These are phyloP conservation scores for Kobus ellipsiprymnus DNA, from an alignment of 2,113 vertebrate genomes.

Conservation along the genomic window DNA sequence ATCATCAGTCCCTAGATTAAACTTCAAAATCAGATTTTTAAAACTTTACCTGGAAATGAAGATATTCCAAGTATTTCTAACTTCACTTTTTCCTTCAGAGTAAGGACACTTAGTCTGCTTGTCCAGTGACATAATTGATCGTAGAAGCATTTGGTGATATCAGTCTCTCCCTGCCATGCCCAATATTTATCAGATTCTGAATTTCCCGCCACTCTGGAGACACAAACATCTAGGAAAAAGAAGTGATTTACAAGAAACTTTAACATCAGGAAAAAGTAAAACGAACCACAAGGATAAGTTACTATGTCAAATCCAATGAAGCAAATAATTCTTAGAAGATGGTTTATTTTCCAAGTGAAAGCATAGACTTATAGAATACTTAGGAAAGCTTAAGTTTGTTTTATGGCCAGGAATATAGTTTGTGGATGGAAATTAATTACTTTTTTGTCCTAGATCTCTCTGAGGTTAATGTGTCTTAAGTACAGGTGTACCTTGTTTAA, in stretches of 20 bases:
- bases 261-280: not conserved
- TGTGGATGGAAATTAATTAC: conserved; percentile 5
- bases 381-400: not conserved
- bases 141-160: not conserved
- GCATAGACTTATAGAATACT: not conserved
- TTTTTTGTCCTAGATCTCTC: not conserved
- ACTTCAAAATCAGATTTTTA: not conserved
- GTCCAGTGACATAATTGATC: not conserved
- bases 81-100: not conserved
- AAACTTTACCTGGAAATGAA: not conserved
- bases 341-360: conserved; percentile 33
- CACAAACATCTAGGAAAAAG: not conserved
- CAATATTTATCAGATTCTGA: conserved; percentile 33
- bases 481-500: not conserved
- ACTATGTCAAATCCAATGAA: conserved; percentile 4
- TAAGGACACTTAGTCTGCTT: not conserved
- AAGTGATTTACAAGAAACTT: not conserved
- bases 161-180: not conserved
- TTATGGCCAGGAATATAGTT: not conserved
- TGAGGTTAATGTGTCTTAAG: not conserved
- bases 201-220: not conserved
- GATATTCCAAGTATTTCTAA: not conserved
- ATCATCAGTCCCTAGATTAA: not conserved
- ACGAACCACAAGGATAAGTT: not conserved
- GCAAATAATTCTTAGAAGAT: not conserved